These are phyloP conservation scores for Elgaria multicarinata DNA, from an alignment of 2,113 vertebrate species.

Conservation along the genomic window DNA sequence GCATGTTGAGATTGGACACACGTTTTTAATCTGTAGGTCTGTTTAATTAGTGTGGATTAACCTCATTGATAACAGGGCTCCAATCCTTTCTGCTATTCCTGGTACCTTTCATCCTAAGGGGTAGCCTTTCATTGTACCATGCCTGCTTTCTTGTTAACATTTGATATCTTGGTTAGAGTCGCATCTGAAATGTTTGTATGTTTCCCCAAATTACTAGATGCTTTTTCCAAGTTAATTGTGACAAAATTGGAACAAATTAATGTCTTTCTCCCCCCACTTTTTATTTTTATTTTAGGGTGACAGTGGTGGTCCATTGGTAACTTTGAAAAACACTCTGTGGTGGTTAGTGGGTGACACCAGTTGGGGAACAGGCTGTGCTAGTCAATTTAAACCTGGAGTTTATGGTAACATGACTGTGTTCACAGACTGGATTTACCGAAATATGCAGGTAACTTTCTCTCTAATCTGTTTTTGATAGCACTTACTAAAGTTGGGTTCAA, in stretches of 20 bases:
- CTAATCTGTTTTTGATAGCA: background rate
- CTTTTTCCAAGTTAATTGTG: background rate
- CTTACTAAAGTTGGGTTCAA: background rate
- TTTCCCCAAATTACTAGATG: background rate
- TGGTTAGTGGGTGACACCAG: constrained; percentile 93
- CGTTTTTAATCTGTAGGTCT: too few relatives aligned
- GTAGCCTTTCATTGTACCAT: background rate
- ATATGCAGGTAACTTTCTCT: constrained; percentile 84
- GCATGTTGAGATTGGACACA: background rate
- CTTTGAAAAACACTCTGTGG: constrained; percentile 77
- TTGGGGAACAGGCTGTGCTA: constrained; percentile 90
- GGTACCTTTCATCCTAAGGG: background rate
- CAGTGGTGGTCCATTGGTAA: constrained; percentile 92
- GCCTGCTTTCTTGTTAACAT: background rate
- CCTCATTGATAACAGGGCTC: background rate
- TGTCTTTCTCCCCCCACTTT: background rate
- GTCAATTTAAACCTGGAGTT: constrained; percentile 83
- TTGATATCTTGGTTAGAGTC: background rate
- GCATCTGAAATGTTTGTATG: background rate
- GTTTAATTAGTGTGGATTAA: background rate
- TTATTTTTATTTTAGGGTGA: constrained; percentile 83
- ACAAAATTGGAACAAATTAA: background rate
- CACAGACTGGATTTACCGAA: constrained; percentile 84
- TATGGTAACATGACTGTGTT: constrained; percentile 87
- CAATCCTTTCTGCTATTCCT: too few relatives aligned